Conservation (phyloP, 2,888 invertebrate species). For the Amphipyra berbera region DNA sequence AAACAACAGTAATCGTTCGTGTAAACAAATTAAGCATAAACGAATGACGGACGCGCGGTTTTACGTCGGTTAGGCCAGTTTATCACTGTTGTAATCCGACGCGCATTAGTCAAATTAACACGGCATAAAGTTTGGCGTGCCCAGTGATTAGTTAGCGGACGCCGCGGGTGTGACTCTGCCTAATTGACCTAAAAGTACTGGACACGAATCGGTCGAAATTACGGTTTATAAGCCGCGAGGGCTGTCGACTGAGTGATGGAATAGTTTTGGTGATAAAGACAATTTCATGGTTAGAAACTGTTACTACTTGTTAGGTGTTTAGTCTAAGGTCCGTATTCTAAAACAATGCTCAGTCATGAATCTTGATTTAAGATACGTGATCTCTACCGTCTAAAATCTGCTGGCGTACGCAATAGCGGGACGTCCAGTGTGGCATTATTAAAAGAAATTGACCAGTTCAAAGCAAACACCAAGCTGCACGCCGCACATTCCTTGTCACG, state of each 20-base stretch:
- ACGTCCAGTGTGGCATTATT: too few relatives aligned
- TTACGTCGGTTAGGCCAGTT: conserved; percentile 73
- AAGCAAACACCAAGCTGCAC: too few relatives aligned
- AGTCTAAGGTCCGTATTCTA: too few relatives aligned
- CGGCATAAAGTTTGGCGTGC: conserved; percentile 87
- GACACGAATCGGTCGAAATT: conserved; percentile 88
- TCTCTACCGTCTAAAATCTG: too few relatives aligned
- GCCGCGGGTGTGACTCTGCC: conserved; percentile 85
- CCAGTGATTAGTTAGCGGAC: conserved; percentile 83
- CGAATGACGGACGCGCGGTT: conserved; percentile 73
- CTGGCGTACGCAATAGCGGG: too few relatives aligned
- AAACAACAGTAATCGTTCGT: conserved; percentile 64
- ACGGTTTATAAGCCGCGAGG: conserved; percentile 79
- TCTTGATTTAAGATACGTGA: too few relatives aligned
- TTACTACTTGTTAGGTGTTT: neutral
- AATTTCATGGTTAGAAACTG: neutral
- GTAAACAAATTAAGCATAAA: conserved; percentile 73
- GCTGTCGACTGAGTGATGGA: conserved; percentile 64
- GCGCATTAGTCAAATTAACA: conserved; percentile 90
- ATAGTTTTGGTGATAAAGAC: conserved; percentile 1
- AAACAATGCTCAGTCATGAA: too few relatives aligned
- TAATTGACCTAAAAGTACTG: conserved; percentile 90
- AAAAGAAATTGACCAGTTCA: too few relatives aligned
- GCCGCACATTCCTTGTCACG: too few relatives aligned
- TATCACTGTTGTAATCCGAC: conserved; percentile 81